Base-by-base conservation (phyloP, 2,113 vertebrate species). In the Vireo altiloquus region DNA sequence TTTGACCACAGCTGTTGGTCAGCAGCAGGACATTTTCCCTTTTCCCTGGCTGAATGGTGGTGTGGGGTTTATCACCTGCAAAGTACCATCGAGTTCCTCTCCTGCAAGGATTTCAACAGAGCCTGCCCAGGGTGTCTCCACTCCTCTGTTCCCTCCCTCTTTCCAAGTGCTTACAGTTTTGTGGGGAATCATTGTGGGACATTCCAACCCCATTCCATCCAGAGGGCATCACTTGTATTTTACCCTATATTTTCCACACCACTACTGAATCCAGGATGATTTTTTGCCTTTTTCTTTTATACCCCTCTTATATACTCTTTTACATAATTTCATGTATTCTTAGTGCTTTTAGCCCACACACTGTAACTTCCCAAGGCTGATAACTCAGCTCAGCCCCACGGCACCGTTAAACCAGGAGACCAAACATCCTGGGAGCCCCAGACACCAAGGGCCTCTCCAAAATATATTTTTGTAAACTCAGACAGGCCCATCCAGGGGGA, bases 51-150 rank as follows among this genome's bases (percentile, higher is more conserved):
- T 57, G 23, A 22, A 18, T 33, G 64, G 15, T 11, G 9, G 3
- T n/a, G 3, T 28, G 24, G 24, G 24, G 19, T 50, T 82, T 60
- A 7, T 30, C 79, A 28, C 19, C 53, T n/a, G 42, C 11, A n/a
- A 39, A 49, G 28, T 4, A 18, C 18, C 42, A 47, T 7, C 2
- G 28, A 40, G 11, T 33, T 59, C 23, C 35, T 17, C 30, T 40
- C 9, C 30, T 40, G 24, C 19, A n/a, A 70, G 24, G 65, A 28
- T 50, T 59, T 70, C 54, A 37, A 2, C 12, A 23, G 53, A 59
- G 53, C 53, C 19, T 49, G 35, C 22, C 18, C 5, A 1, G 0
- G 0, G 40, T 39, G 52, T 27, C 11, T 37, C 28, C 22, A 13
- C 30, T n/a, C 15, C 64, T 59, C 53, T 49, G 35, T 10, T n/a